A percentile compares a stretch with the other conserved stretches of the same genome.
phyloP scores from a whole-genome alignment of 2,888 invertebrate genomes.

The Pandemis heparana region DNA sequence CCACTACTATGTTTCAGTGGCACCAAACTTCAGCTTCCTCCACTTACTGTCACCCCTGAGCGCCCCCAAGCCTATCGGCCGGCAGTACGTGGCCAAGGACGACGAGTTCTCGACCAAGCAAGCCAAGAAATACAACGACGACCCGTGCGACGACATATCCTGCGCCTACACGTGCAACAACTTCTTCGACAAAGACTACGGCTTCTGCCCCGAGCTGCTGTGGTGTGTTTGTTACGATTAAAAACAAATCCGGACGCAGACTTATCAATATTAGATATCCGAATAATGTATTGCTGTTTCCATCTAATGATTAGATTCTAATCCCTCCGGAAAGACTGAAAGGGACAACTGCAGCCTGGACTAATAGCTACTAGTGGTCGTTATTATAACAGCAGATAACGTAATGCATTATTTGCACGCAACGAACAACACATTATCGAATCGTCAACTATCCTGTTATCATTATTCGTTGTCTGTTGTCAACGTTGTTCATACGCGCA shows the following conservation, averaged over 20 bases:
- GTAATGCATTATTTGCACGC: too few species aligned
- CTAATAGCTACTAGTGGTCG: too few species aligned
- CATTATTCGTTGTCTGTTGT: too few species aligned
- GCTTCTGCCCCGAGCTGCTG: constrained; percentile 2
- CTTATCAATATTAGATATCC: too few species aligned
- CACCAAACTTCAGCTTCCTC: neutral
- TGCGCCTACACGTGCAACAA: neutral
- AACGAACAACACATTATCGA: too few species aligned
- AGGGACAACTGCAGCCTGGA: too few species aligned
- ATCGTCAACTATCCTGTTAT: too few species aligned
- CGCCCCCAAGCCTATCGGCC: neutral
- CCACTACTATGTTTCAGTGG: neutral
- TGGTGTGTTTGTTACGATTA: constrained; percentile 6
- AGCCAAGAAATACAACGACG: neutral
- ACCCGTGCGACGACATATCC: neutral
- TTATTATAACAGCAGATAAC: too few species aligned
- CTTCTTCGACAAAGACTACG: neutral
- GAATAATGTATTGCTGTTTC: too few species aligned
- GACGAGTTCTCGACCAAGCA: neutral
- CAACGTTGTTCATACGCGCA: too few species aligned
- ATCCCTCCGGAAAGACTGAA: too few species aligned
- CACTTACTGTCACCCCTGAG: neutral
- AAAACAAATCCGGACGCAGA: neutral
- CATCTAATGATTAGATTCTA: too few species aligned
- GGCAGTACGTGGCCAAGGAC: neutral